A percentile compares a stretch with the other conserved stretches of the same genome.
phyloP scores from a whole-genome alignment of 2,888 invertebrate genomes.

The Beris chalybata region DNA sequence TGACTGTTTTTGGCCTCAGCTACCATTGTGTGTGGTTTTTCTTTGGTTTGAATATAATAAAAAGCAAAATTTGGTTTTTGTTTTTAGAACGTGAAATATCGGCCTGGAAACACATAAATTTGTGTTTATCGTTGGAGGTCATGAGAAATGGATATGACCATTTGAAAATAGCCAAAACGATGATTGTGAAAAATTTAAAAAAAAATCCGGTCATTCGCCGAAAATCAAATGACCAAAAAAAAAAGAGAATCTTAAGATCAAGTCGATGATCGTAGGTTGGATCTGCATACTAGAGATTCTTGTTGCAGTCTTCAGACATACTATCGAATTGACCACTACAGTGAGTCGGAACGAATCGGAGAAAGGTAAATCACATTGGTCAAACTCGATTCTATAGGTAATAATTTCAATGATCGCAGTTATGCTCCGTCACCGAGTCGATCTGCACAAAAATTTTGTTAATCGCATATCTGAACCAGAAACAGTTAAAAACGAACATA shows the following conservation, averaged over 20 bases:
- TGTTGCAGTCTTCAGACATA: too few relatives aligned
- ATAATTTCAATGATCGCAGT: too few relatives aligned
- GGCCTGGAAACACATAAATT: constrained; percentile 10
- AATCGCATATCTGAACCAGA: constrained; percentile 1
- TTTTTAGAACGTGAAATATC: not conserved
- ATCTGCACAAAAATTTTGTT: not conserved
- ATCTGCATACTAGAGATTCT: too few relatives aligned
- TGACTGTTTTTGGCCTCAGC: not conserved
- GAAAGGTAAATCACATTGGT: constrained; percentile 11
- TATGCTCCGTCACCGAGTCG: not conserved
- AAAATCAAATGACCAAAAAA: too few relatives aligned
- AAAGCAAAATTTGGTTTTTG: constrained; percentile 12
- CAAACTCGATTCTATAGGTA: too few relatives aligned
- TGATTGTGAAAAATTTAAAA: constrained; percentile 10
- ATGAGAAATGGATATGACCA: constrained; percentile 3
- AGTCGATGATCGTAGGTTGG: too few relatives aligned
- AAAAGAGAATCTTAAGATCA: too few relatives aligned
- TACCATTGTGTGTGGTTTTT: constrained; percentile 5
- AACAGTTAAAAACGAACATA: constrained; percentile 12
- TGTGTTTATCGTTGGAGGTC: not conserved
- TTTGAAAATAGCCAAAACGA: not conserved
- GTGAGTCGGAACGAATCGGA: constrained; percentile 10
- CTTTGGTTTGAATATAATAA: constrained; percentile 2
- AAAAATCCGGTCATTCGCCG: constrained; percentile 13
- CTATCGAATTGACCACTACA: not conserved